Evolutionary conservation across 2,797 vertebrate genomes (phyloP), one percentile per base, ranked within the genome.

Genomic region (Lacerta viridis): DNA sequence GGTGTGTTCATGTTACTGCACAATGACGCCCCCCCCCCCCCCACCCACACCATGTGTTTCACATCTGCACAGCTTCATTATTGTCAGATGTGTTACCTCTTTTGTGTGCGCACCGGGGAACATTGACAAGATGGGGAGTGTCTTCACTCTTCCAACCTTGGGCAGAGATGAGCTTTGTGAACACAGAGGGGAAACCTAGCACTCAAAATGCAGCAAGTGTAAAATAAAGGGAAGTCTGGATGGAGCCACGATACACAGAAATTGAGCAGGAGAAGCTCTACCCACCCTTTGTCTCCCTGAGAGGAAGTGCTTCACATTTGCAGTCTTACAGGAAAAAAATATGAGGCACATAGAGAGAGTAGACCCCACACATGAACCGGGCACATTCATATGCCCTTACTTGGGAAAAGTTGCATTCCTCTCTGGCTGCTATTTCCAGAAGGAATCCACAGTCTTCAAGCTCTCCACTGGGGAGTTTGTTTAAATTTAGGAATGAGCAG

Each of bases 321-420:
- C 10, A 5, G 29, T 5, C 68, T 71, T 13, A 15, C 13, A 13
- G 29, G 15, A 2, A 15, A 46, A 50, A 50, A 50, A n/a, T 17
- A 29, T 15, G 9, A 13, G 68, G 29, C 10, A 13, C 68, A 13
- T 23, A 61, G 0, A 2, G 20, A 61, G 61, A 71, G n/a, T 13
- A 33, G 46, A n/a, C 29, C 43, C 25, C 3, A 13, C 13, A 39
- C 20, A 74, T 64, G 11, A 33, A 33, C 68, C 10, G 15, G 6
- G 15, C 43, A 71, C 7, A 9, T 68, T 84, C 29, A 9, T 39
- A 71, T 84, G 82, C 46, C 82, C 68, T 72, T 36, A 71, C 69
- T 25, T 72, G 82, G 82, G 33, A 66, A 81, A 81, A 84, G 68
- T 72, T 83, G 8, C 68, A 33, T 83, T 50, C 68, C 61, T 64